Evolutionary conservation across 2,113 vertebrate genomes (phyloP), one percentile per base, ranked within the genome.

Genomic region (Cebidichthys violaceus): DNA sequence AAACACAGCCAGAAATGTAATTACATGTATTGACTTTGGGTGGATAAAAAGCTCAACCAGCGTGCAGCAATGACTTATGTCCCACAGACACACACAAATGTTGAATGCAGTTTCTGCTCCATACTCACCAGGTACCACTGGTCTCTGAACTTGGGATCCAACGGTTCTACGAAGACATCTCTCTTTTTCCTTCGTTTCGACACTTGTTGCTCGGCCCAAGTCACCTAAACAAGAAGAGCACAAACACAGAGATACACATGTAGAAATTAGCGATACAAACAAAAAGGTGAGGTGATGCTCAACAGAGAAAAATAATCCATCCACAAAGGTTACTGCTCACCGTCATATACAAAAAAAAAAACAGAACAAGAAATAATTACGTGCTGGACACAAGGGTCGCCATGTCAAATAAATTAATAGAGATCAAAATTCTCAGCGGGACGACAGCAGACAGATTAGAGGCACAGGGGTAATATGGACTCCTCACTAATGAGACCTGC

Each of bases 51-150:
- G 73, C 74, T 80, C n/a, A 83, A 86, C 31, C 54, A 39, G 17
- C 47, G 57, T 67, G 66, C 31, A 64, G 22, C 27, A 11, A 17
- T 68, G 65, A 61, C 72, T 78, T 37, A 47, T 27, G 57, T 82
- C 67, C 10, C 9, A 31, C 33, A 29, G 4, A 69, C 24, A 1
- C 18, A 77, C 65, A 78, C 13, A 67, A 14, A 15, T 55, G 52
- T 55, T 24, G 52, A 24, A n/a, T 54, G 50, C 8, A n/a, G 50
- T 54, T 45, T 71, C 60, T 77, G 43, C 50, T 52, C 61, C 20
- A 47, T 79, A 94, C 97, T 87, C 88, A 99, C 98, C 96, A 99
- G 95, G 91, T 99, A 99, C 98, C 98, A 99, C 94, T 99, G 98
- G 90, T 97, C 96, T 0, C 89, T 92, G 88, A 97, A 99, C 90